Base-by-base conservation (phyloP, 2,113 vertebrate genomes). In the Psophia crepitans region DNA sequence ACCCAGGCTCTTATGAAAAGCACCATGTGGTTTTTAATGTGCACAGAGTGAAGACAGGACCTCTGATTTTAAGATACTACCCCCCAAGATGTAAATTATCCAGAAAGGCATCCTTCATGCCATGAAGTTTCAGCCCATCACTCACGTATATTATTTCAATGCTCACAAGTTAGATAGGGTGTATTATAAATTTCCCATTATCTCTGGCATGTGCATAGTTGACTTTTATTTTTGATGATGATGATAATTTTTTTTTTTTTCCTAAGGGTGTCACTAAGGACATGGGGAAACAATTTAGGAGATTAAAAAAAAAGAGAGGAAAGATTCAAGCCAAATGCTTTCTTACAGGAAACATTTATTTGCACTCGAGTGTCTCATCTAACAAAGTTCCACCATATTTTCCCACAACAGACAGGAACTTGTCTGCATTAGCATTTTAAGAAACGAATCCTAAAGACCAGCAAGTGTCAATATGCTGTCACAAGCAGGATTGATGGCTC, bases 311-410 rank as follows among this genome's bases (percentile, higher is more conserved):
- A n/a, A 64, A 63, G 57, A 27, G 11, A 68, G 48, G 63, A 61
- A 81, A 95, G 39, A 90, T 95, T 91, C 16, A 20, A 96, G 76
- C 61, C 83, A 95, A 97, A 96, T 82, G 89, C 87, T 92, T 95
- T 96, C 91, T 91, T 97, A 91, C 93, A 95, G 92, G 96, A 97
- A 96, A 97, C 86, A 94, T 90, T 92, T 85, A 93, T 95, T 97
- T 96, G 63, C 90, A 92, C 79, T 95, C 9, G 53, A 95, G 51
- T 92, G 70, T 94, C 86, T 97, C 87, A 87, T 97, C 90, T 96
- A 92, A 86, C 70, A 94, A 74, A 93, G 90, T 87, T 96, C 69
- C 56, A 70, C 83, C 86, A 91, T 96, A 87, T 95, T 95, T 96
- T 90, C 95, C 77, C 96, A 96, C 90, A 96, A 64, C 75, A 95